Evolutionary conservation across 2,113 vertebrate genomes (phyloP).

Genomic region (Albula glossodonta): DNA sequence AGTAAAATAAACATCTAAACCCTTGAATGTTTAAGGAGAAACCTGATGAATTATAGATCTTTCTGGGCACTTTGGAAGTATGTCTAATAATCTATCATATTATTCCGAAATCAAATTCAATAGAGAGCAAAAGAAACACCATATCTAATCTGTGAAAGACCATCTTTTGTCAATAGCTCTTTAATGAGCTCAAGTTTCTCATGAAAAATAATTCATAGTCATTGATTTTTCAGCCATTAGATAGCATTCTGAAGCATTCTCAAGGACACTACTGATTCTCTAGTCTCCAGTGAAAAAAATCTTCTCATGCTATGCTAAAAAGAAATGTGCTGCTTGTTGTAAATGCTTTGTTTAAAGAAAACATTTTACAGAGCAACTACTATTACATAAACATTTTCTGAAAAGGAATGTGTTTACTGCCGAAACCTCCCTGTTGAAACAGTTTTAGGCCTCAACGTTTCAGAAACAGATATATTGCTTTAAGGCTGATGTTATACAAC

Average conservation of each 20-base stretch:
- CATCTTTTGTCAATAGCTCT: not conserved
- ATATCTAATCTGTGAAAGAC: not conserved
- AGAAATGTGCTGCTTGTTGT: not conserved
- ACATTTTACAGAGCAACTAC: not conserved
- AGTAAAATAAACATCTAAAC: not conserved
- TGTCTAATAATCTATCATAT: not conserved
- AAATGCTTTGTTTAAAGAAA: not conserved
- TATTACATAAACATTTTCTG: not conserved
- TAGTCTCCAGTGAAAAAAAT: not conserved
- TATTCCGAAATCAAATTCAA: slow-evolving; percentile 1
- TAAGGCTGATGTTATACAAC: no score
- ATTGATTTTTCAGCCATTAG: not conserved
- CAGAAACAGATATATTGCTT: not conserved
- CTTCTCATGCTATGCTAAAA: not conserved
- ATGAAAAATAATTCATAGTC: not conserved
- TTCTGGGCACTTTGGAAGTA: not conserved
- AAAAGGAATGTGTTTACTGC: not conserved
- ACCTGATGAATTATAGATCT: not conserved
- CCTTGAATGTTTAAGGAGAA: not conserved
- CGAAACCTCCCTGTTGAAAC: not conserved
- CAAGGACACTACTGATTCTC: slow-evolving; percentile 2
- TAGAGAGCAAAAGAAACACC: not conserved
- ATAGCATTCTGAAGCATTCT: not conserved
- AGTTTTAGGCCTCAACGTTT: not conserved
- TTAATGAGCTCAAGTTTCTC: slow-evolving; percentile 20